A percentile compares a stretch with the other conserved stretches of the same genome.
Conservation (phyloP, 2,113 vertebrate genomes). For the Platysternon megacephalum region DNA sequence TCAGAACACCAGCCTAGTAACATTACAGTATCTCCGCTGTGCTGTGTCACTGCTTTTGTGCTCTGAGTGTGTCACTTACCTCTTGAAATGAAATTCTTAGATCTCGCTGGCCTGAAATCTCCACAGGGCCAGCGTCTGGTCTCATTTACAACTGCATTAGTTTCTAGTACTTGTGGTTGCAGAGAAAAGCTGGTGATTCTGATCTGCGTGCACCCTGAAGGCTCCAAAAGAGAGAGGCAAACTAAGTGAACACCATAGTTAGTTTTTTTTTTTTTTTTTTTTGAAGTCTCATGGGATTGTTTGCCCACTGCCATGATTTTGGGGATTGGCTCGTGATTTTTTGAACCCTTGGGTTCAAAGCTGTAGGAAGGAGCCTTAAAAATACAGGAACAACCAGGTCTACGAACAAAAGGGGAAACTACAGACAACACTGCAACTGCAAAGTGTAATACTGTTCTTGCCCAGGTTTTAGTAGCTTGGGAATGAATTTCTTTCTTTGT, state of each 20-base stretch:
- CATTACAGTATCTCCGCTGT: neutral
- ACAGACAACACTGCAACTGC: neutral
- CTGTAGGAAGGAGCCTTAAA: neutral
- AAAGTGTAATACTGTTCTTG: neutral
- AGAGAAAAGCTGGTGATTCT: neutral
- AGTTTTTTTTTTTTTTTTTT: neutral
- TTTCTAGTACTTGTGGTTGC: neutral
- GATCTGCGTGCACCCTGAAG: neutral
- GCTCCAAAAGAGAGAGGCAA: neutral
- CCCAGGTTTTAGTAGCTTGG: neutral
- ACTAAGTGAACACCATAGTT: neutral
- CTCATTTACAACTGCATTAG: neutral
- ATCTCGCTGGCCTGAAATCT: neutral
- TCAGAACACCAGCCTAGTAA: neutral
- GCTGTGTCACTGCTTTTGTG: neutral
- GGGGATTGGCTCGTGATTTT: neutral
- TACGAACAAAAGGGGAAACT: neutral
- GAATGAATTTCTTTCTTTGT: neutral
- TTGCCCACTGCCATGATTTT: neutral
- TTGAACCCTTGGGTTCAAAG: neutral
- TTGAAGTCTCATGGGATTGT: neutral
- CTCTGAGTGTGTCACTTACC: neutral
- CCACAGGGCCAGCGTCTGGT: neutral
- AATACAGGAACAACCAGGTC: neutral
- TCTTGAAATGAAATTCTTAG: neutral